Conservation (phyloP, 1,140 invertebrate species). For the Nasonia giraulti region DNA sequence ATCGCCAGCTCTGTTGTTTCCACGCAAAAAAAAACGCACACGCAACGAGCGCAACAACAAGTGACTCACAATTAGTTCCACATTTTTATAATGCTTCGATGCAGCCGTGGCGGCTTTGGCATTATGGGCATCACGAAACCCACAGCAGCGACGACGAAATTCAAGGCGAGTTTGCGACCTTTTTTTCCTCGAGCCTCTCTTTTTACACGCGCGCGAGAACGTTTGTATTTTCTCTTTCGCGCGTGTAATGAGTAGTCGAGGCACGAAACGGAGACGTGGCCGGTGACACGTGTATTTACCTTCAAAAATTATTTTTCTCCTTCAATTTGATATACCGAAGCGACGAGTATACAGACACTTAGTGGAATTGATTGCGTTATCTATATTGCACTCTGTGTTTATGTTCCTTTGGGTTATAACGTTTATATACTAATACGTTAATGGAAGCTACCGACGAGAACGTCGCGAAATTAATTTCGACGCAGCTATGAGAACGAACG, state of each 20-base stretch:
- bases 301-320: not conserved
- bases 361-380: too few relatives aligned
- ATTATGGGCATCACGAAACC: constrained; percentile 25
- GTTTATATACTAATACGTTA: not conserved
- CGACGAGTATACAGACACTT: not conserved
- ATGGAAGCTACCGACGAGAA: not conserved
- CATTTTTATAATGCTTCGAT: constrained; percentile 34
- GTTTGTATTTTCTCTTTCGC: not conserved
- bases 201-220: not conserved
- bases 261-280: not conserved
- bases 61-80: constrained; percentile 35
- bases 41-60: not conserved
- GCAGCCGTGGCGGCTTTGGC: not conserved
- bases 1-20: not conserved
- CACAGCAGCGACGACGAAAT: not conserved
- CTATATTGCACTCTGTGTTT: too few relatives aligned
- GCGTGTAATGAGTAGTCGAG: not conserved
- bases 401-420: not conserved
- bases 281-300: not conserved
- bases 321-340: not conserved
- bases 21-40: too few relatives aligned
- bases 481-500: not conserved
- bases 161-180: constrained; percentile 32
- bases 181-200: constrained; percentile 4
- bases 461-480: not conserved